Evolutionary conservation across 2,888 invertebrate genomes (phyloP).

Genomic region (Pasiphila rectangulata): DNA sequence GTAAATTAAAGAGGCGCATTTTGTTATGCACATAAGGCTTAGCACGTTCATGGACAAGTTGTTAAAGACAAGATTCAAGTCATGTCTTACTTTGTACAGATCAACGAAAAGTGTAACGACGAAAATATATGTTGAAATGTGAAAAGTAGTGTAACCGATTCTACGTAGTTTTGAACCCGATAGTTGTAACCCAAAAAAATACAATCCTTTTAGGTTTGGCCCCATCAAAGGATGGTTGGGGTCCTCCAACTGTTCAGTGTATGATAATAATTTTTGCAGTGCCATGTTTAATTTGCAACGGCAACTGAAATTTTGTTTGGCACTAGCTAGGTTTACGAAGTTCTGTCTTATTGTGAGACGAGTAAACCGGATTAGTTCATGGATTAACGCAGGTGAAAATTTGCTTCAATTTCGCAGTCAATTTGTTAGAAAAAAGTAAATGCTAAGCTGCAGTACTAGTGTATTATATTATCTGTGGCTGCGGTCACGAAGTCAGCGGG

Average conservation of each 20-base stretch:
- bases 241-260: slow-evolving; percentile 46
- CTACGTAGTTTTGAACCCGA: slow-evolving; percentile 41
- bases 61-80: slow-evolving; percentile 47
- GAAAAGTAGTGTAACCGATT: slow-evolving; percentile 39
- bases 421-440: too few species aligned
- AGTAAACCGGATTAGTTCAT: not conserved
- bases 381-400: too few species aligned
- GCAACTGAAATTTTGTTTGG: slow-evolving; percentile 8
- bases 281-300: slow-evolving; percentile 34
- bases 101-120: slow-evolving; percentile 45
- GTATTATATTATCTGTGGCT: too few species aligned
- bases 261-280: slow-evolving; percentile 37
- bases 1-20: slow-evolving; percentile 41
- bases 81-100: slow-evolving; percentile 44
- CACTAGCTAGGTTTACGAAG: not conserved
- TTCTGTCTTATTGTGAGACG: not conserved
- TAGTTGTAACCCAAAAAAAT: slow-evolving; percentile 54
- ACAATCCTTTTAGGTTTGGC: slow-evolving; percentile 54
- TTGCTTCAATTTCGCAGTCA: too few species aligned
- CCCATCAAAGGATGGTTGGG: slow-evolving; percentile 55
- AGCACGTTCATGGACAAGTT: slow-evolving; percentile 50
- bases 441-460: too few species aligned
- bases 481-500: too few species aligned
- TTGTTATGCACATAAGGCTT: slow-evolving; percentile 41
- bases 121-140: slow-evolving; percentile 41